Conservation (phyloP, 1,140 invertebrate genomes). For the Drosophila truncata region DNA sequence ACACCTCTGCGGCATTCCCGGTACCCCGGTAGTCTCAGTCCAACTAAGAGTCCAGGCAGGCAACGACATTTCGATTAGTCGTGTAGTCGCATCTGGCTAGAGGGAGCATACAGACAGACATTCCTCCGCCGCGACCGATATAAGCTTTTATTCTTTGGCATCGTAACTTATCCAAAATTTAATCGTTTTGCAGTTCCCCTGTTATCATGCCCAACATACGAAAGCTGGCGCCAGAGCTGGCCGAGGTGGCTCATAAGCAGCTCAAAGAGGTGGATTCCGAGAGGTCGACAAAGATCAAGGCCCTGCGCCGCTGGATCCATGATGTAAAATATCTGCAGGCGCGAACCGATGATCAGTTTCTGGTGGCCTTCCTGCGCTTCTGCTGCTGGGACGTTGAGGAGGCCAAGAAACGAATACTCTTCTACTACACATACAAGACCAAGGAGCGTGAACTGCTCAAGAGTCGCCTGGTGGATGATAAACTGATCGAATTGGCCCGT, state of each 20-base stretch:
- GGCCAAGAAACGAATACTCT: conserved; percentile 89
- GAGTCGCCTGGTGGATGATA: conserved; percentile 68
- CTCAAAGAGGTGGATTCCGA: conserved; percentile 87
- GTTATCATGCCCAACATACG: conserved; percentile 85
- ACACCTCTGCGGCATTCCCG: background rate
- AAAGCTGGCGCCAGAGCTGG: conserved; percentile 85
- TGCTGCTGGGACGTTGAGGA: conserved; percentile 89
- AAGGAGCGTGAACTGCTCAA: conserved; percentile 67
- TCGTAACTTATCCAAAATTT: conserved; percentile 28
- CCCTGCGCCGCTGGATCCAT: conserved; percentile 88
- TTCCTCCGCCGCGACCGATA: background rate
- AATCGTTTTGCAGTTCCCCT: conserved; percentile 35
- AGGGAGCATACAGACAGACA: conserved; percentile 33
- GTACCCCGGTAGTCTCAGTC: conserved; percentile 11
- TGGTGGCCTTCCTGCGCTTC: conserved; percentile 88
- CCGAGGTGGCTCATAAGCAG: conserved; percentile 86
- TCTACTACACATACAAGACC: conserved; percentile 82
- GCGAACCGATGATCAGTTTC: conserved; percentile 87
- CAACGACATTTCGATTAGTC: conserved; percentile 57
- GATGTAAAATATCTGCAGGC: conserved; percentile 87
- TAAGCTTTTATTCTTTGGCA: background rate
- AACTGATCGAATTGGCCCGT: conserved; percentile 63
- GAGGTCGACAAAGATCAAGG: conserved; percentile 85
- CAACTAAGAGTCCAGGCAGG: conserved; percentile 30
- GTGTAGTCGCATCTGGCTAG: conserved; percentile 42